Evolutionary conservation across 1,140 invertebrate genomes (phyloP).

Genomic region (Dinothrombium tinctorium): DNA sequence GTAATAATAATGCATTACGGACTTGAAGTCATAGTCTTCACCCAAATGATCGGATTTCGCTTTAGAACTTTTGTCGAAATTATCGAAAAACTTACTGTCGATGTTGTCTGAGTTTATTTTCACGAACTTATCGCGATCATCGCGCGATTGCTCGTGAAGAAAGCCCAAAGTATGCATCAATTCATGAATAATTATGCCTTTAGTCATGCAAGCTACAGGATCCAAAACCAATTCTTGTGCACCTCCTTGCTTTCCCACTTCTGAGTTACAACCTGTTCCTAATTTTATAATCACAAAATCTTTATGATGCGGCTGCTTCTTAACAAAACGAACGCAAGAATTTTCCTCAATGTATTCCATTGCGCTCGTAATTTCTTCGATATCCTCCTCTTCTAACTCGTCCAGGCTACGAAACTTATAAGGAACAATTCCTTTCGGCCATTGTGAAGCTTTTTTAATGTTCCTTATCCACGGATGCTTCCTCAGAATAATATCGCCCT

Average conservation of each 20-base stretch:
- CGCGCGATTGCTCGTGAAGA: conserved; percentile 59
- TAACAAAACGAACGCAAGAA: background rate
- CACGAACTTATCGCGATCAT: conserved; percentile 48
- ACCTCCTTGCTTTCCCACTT: background rate
- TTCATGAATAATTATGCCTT: conserved; percentile 54
- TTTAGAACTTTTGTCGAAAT: background rate
- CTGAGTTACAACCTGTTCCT: background rate
- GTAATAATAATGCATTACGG: background rate
- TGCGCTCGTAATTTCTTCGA: background rate
- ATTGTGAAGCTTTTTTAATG: no score
- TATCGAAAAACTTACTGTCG: background rate
- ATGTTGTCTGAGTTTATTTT: conserved; percentile 46
- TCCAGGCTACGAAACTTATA: background rate
- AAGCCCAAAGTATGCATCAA: conserved; percentile 63
- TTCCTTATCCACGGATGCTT: no score
- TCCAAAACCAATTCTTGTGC: conserved; percentile 12
- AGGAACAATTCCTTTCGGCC: background rate
- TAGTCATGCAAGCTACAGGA: conserved; percentile 39
- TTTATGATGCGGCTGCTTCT: background rate
- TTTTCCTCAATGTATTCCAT: background rate
- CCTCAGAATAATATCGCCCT: no score
- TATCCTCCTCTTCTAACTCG: background rate
- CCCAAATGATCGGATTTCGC: background rate
- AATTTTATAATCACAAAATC: background rate
- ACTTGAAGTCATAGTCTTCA: background rate